Percentiles rank a stretch among this genome's conserved stretches.
phyloP scores from a whole-genome alignment of 2,888 invertebrate genomes.

The Piscicola geometra region DNA sequence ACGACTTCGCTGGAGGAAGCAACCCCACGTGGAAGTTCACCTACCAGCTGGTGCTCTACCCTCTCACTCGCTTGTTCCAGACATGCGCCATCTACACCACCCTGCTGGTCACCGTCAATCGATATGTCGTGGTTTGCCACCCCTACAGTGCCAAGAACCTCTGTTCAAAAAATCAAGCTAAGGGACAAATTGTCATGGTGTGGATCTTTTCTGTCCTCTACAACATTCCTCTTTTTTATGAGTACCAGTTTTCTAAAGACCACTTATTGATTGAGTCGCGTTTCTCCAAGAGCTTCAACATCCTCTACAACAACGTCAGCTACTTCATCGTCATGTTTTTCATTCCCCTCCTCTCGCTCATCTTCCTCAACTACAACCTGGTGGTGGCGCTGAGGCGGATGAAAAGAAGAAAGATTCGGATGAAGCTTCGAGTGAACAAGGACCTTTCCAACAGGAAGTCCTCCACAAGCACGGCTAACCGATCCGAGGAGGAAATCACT shows the following conservation, averaged over 20 bases:
- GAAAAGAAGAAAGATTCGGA: slow-evolving; percentile 38
- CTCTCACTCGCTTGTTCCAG: slow-evolving; percentile 40
- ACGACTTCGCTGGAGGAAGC: slow-evolving; percentile 15
- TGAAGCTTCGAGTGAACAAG: slow-evolving; percentile 13
- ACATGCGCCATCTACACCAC: slow-evolving; percentile 44
- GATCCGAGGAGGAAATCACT: slow-evolving; percentile 42
- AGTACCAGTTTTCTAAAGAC: slow-evolving; percentile 33
- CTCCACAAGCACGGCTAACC: slow-evolving; percentile 12
- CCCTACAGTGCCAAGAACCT: slow-evolving; percentile 42
- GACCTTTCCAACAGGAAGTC: not conserved
- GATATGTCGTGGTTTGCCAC: slow-evolving; percentile 41
- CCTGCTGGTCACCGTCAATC: slow-evolving; percentile 44
- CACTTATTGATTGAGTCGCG: not conserved
- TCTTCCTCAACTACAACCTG: slow-evolving; percentile 40
- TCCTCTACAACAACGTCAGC: slow-evolving; percentile 39
- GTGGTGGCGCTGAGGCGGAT: slow-evolving; percentile 38
- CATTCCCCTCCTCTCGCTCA: slow-evolving; percentile 38
- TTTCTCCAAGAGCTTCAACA: not conserved
- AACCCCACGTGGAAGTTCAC: slow-evolving; percentile 37
- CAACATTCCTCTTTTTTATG: slow-evolving; percentile 44
- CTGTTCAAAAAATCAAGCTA: slow-evolving; percentile 42
- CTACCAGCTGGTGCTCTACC: slow-evolving; percentile 41
- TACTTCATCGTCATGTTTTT: slow-evolving; percentile 42
- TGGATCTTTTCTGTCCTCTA: slow-evolving; percentile 39
- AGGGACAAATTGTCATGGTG: slow-evolving; percentile 41